phyloP scores from a whole-genome alignment of 2,113 vertebrate genomes.

The Elephas maximus region DNA sequence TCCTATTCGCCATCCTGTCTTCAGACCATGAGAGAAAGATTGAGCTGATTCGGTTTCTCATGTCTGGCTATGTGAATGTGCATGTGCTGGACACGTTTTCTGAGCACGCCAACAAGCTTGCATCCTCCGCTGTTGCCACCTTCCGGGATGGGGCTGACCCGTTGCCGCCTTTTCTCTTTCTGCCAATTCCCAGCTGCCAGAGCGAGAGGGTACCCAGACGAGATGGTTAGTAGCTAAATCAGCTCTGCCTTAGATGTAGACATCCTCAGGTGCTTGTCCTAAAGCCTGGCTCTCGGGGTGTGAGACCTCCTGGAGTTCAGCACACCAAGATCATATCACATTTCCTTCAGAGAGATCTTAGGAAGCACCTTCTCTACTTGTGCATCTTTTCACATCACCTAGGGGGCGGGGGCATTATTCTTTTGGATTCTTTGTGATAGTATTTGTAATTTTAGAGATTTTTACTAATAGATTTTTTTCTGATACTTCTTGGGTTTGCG shows the following conservation, averaged over 20 bases:
- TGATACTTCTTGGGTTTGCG: neutral
- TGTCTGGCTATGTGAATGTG: slow-evolving; percentile 94
- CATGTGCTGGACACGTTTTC: slow-evolving; percentile 94
- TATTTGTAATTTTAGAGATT: slow-evolving; percentile 39
- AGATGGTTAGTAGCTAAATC: slow-evolving; percentile 93
- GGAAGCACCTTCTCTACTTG: neutral
- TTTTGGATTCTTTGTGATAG: neutral
- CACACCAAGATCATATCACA: neutral
- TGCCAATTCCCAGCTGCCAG: slow-evolving; percentile 92
- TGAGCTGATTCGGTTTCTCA: slow-evolving; percentile 94
- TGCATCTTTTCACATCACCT: neutral
- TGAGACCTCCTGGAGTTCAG: neutral
- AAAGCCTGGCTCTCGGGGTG: neutral
- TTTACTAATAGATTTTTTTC: slow-evolving; percentile 17
- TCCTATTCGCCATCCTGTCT: slow-evolving; percentile 46
- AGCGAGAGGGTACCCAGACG: slow-evolving; percentile 92
- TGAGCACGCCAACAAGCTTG: slow-evolving; percentile 94
- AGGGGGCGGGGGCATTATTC: neutral
- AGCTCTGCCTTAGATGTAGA: slow-evolving; percentile 85
- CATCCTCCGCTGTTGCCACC: slow-evolving; percentile 93
- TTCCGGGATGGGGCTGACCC: slow-evolving; percentile 94
- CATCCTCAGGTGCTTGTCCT: slow-evolving; percentile 12
- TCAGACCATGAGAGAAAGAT: slow-evolving; percentile 96
- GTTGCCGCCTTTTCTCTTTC: slow-evolving; percentile 94
- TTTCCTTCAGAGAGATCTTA: neutral